Evolutionary conservation across 2,797 vertebrate species (phyloP).

Genomic region (Hafferia zeledoni): DNA sequence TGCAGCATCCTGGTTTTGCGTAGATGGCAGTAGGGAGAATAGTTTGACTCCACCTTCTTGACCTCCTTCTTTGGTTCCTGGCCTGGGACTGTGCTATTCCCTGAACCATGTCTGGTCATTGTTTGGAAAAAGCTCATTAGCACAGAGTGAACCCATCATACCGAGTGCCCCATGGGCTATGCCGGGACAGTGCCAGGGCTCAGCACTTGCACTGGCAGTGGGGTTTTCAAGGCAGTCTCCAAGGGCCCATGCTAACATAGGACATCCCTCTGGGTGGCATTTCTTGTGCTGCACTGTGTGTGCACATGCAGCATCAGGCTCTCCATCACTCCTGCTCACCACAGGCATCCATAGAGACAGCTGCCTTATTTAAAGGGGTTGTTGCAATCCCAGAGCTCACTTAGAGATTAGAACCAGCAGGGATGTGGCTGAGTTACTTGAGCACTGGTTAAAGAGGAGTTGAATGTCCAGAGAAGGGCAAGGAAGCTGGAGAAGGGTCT

Average conservation of each 20-base stretch:
- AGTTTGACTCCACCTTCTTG: neutral
- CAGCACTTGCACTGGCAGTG: neutral
- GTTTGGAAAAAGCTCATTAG: neutral
- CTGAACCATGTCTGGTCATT: neutral
- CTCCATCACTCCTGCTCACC: neutral
- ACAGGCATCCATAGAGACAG: neutral
- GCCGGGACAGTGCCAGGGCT: neutral
- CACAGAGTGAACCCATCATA: neutral
- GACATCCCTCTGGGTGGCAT: neutral
- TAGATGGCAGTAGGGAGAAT: neutral
- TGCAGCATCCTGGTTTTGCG: neutral
- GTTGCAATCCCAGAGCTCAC: neutral
- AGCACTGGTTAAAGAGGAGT: neutral
- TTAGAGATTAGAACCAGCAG: neutral
- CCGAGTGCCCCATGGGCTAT: neutral
- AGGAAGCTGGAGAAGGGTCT: rapidly evolving
- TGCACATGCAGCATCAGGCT: rapidly evolving
- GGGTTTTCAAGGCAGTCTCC: neutral
- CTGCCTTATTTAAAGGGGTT: neutral
- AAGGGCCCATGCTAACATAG: neutral
- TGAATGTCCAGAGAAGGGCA: neutral
- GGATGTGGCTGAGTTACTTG: neutral
- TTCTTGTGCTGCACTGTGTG: neutral
- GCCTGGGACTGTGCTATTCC: neutral
- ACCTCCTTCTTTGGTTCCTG: neutral